A percentile compares a stretch with the other conserved stretches of the same genome.
phyloP scores from a whole-genome alignment of 2,113 vertebrate genomes.

The Orycteropus afer region DNA sequence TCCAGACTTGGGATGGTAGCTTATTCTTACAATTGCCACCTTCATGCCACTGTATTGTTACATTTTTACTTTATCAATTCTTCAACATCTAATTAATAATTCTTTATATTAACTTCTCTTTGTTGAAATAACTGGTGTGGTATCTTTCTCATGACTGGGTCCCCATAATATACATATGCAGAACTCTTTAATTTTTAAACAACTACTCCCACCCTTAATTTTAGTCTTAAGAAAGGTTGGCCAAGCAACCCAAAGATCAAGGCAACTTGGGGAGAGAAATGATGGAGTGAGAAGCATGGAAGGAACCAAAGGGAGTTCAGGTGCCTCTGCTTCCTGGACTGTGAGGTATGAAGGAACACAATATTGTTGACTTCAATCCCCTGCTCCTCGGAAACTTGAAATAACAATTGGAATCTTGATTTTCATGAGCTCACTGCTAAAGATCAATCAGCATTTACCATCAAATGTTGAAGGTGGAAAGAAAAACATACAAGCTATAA shows the following conservation, averaged over 20 bases:
- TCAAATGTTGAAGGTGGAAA: not conserved
- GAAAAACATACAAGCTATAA: not conserved
- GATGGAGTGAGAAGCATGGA: not conserved
- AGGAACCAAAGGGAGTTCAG: not conserved
- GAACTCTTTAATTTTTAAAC: not conserved
- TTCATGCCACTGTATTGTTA: not conserved
- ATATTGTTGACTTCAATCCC: not conserved
- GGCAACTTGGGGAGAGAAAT: not conserved
- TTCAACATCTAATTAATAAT: not conserved
- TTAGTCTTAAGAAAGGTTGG: not conserved
- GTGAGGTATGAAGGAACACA: not conserved
- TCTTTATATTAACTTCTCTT: not conserved
- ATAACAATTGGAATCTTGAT: not conserved
- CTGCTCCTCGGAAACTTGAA: not conserved
- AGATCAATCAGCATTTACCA: conserved; percentile 32
- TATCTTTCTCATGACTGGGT: not conserved
- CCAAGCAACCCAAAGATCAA: not conserved
- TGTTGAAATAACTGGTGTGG: not conserved
- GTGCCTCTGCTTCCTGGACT: not conserved
- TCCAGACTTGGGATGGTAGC: not conserved
- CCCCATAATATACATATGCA: not conserved
- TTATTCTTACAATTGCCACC: not conserved
- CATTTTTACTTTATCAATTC: not conserved
- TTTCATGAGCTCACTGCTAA: conserved; percentile 47
- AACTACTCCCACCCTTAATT: not conserved